These are phyloP conservation scores for Toxotes chatareus DNA, from an alignment of 2,113 vertebrate species.

Conservation along the genomic window DNA sequence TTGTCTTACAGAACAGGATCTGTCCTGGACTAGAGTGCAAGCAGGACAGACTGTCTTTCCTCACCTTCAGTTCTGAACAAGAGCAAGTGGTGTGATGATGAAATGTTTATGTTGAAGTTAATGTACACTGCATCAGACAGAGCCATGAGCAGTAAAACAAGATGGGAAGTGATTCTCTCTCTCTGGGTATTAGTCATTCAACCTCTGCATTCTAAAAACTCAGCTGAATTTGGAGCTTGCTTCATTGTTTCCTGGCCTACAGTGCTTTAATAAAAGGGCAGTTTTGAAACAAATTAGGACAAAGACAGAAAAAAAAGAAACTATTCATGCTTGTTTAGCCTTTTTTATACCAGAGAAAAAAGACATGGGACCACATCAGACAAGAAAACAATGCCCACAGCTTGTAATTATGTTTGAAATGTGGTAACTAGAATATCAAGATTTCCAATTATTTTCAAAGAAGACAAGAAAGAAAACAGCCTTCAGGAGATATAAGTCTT, in stretches of 20 bases:
- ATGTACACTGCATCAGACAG: neutral
- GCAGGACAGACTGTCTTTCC: constrained; percentile 6
- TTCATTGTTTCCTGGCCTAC: constrained; percentile 30
- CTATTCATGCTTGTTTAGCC: constrained; percentile 66
- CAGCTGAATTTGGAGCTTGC: constrained; percentile 7
- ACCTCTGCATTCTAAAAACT: constrained; percentile 6
- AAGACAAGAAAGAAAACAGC: constrained; percentile 64
- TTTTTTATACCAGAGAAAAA: constrained; percentile 62
- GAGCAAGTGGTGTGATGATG: neutral
- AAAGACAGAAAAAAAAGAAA: constrained; percentile 61
- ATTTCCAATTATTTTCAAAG: constrained; percentile 81
- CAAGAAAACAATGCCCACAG: constrained; percentile 76
- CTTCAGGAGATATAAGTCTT: constrained; percentile 75
- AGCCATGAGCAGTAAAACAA: neutral
- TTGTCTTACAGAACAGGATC: constrained; percentile 7
- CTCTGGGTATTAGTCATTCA: neutral
- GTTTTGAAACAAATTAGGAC: constrained; percentile 61
- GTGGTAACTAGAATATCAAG: constrained; percentile 80
- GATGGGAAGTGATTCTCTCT: neutral
- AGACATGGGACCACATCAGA: constrained; percentile 78
- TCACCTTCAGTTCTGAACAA: constrained; percentile 20
- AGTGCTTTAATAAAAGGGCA: constrained; percentile 58
- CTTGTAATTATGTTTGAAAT: constrained; percentile 84
- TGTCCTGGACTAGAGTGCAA: neutral
- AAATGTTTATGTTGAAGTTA: neutral